Percentiles rank a stretch among this genome's conserved stretches.
phyloP scores from a whole-genome alignment of 2,113 vertebrate genomes.

The Miniopterus natalensis region DNA sequence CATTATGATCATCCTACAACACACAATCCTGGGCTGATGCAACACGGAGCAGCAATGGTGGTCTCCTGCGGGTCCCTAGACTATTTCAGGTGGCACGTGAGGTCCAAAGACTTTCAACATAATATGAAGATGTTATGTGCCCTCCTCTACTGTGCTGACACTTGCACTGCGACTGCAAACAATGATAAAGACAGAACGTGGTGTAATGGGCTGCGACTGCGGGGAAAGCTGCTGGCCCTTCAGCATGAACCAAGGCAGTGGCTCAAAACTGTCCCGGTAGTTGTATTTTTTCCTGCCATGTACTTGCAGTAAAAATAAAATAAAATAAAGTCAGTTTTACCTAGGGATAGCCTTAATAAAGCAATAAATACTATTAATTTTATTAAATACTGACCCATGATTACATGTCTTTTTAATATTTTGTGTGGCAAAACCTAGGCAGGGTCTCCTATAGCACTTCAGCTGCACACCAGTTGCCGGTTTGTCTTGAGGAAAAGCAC shows the following conservation, averaged over 20 bases:
- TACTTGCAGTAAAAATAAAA: background rate
- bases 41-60: background rate
- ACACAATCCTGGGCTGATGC: background rate
- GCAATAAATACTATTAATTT: background rate
- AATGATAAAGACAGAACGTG: background rate
- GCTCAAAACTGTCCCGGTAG: background rate
- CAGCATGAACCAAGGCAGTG: background rate
- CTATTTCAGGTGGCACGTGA: background rate
- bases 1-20: background rate
- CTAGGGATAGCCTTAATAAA: background rate
- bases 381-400: background rate
- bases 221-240: background rate
- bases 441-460: background rate
- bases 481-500: background rate
- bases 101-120: background rate
- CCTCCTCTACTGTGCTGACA: background rate
- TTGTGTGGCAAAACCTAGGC: background rate
- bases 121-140: background rate
- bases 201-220: background rate
- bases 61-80: background rate
- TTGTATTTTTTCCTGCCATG: background rate
- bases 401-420: background rate
- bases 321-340: background rate
- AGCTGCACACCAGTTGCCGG: background rate
- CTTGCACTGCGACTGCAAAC: background rate